A percentile compares a stretch with the other conserved stretches of the same genome.
Conservation (phyloP, 1,140 invertebrate species). For the Tetranychus cinnabarinus region DNA sequence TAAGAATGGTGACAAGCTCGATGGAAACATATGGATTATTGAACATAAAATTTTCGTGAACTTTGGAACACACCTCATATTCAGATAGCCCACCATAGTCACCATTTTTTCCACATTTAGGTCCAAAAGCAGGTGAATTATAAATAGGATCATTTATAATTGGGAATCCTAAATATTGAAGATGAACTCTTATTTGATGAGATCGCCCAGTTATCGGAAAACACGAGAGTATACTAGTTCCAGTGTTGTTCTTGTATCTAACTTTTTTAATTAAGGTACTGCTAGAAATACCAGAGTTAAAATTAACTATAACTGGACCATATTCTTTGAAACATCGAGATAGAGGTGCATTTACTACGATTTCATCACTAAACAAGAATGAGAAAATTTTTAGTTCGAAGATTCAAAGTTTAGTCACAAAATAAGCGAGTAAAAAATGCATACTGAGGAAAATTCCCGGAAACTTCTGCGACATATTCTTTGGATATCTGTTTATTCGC, state of each 20-base stretch:
- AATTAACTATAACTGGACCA: slow-evolving; percentile 63
- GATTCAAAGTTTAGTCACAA: slow-evolving; percentile 19
- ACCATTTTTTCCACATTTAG: too few relatives aligned
- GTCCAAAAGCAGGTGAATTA: slow-evolving; percentile 4
- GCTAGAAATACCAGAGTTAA: slow-evolving; percentile 68
- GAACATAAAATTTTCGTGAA: too few relatives aligned
- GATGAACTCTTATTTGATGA: slow-evolving; percentile 96
- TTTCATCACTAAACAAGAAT: slow-evolving; percentile 33
- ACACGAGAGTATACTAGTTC: slow-evolving; percentile 78
- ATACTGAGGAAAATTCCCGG: slow-evolving; percentile 60
- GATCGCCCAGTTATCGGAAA: slow-evolving; percentile 76
- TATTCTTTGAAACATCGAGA: slow-evolving; percentile 84
- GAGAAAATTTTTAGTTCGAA: slow-evolving; percentile 30
- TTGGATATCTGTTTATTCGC: slow-evolving; percentile 71
- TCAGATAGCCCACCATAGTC: too few relatives aligned
- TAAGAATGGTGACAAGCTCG: too few relatives aligned
- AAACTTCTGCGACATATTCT: slow-evolving; percentile 88
- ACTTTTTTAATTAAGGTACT: slow-evolving; percentile 65
- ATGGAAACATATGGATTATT: too few relatives aligned
- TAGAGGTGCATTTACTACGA: slow-evolving; percentile 70
- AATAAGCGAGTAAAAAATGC: not conserved
- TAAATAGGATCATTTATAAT: slow-evolving; percentile 92
- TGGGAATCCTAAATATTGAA: slow-evolving; percentile 88
- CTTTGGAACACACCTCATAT: too few relatives aligned
- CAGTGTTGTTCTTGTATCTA: slow-evolving; percentile 39